phyloP scores from a whole-genome alignment of 1,140 invertebrate genomes.

The Asbolus verrucosus region DNA sequence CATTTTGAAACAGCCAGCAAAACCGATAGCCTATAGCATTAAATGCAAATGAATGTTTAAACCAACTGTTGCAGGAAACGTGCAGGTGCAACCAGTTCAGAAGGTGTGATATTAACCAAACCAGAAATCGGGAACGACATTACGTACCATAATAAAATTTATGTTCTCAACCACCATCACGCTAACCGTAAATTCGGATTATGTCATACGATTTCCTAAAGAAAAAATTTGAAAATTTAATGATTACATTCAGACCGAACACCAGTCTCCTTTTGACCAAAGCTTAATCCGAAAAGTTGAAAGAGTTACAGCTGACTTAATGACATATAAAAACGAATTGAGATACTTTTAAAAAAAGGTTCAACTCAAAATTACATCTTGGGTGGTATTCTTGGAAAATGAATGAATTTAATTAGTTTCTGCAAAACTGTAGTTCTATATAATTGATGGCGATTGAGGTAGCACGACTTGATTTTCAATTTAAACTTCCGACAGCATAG shows the following conservation, averaged over 20 bases:
- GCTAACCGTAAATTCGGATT: conserved; percentile 44
- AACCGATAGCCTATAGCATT: conserved; percentile 27
- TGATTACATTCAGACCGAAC: background rate
- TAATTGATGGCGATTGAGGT: too few relatives aligned
- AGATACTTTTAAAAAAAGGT: too few relatives aligned
- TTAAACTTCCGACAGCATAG: too few relatives aligned
- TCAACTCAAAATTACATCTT: too few relatives aligned
- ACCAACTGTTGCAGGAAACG: conserved; percentile 44
- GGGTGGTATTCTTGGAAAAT: too few relatives aligned
- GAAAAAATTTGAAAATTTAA: background rate
- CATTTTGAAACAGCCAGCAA: conserved; percentile 25
- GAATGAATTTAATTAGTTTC: too few relatives aligned
- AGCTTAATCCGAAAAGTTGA: too few relatives aligned
- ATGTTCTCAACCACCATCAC: conserved; percentile 37
- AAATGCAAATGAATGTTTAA: conserved; percentile 42
- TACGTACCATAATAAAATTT: conserved; percentile 40
- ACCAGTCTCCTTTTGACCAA: too few relatives aligned
- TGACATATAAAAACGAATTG: too few relatives aligned
- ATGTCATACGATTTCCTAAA: conserved; percentile 37
- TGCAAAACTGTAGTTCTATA: too few relatives aligned
- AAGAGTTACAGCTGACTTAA: too few relatives aligned
- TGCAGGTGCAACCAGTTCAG: conserved; percentile 38
- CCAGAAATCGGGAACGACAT: conserved; percentile 2
- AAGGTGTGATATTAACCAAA: conserved; percentile 30
- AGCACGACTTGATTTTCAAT: too few relatives aligned